Evolutionary conservation across 1,140 invertebrate genomes (phyloP).

Genomic region (Heliconius congener): DNA sequence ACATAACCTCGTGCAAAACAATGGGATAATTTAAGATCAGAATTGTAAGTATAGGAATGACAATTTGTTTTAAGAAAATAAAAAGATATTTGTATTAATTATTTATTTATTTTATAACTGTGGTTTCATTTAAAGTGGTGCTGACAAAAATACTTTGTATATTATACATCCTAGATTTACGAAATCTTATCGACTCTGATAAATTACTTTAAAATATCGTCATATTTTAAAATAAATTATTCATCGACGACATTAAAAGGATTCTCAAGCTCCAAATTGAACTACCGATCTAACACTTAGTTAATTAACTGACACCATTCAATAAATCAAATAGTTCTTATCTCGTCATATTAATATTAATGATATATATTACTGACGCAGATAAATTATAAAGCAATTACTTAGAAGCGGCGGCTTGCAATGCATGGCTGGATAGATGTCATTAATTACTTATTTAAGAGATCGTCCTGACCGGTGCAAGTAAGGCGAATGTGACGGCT

Average conservation of each 20-base stretch:
- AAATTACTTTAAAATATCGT: not conserved
- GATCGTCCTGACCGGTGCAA: constrained; percentile 15
- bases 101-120: too few species aligned
- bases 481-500: not conserved
- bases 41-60: not conserved
- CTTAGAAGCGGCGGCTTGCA: constrained; percentile 9
- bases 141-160: too few species aligned
- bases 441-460: constrained; percentile 31
- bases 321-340: constrained; percentile 14
- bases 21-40: not conserved
- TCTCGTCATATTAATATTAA: constrained; percentile 19
- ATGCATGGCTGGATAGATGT: constrained; percentile 23
- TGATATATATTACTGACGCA: constrained; percentile 19
- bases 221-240: not conserved
- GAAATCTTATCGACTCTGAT: not conserved
- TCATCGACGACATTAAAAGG: not conserved
- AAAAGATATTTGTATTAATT: too few species aligned
- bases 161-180: too few species aligned
- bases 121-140: too few species aligned
- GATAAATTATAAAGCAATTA: constrained; percentile 26
- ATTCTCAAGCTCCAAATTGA: not conserved
- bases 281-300: not conserved
- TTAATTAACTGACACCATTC: not conserved
- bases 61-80: too few species aligned
- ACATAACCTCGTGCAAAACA: not conserved